Base-by-base conservation (phyloP, 2,888 invertebrate species). In the Siphonodentalium dalli region DNA sequence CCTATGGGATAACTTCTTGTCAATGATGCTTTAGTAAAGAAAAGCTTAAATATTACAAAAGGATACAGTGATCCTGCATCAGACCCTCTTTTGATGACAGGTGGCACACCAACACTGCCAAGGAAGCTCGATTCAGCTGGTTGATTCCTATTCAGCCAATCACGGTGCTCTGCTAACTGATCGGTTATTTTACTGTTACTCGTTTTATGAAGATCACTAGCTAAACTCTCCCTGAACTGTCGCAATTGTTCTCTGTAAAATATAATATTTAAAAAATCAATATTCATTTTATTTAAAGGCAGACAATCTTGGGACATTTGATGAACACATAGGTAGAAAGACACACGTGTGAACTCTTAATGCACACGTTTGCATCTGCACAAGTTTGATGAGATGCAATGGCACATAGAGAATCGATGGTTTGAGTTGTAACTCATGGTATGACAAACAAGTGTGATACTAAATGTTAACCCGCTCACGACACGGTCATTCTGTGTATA, bases 51-150 rank as follows among this genome's bases (percentile, higher is more conserved):
- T n/a, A n/a, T n/a, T n/a, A n/a, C n/a, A n/a, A 43, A 74, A 74
- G 71, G 74, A 74, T 74, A 74, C 74, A 71, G 54, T 39, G 74
- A 72, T 45, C 64, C 69, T 2, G 67, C 60, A 39, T 74, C 73
- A 13, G 71, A 71, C 1, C 54, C 64, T n/a, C n/a, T n/a, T n/a
- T n/a, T n/a, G n/a, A n/a, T n/a, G n/a, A n/a, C n/a, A 3, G 61
- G 43, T 0, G 55, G 63, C 5, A 59, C 52, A 28, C 55, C 62
- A 3, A 65, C 47, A 39, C 41, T 58, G 3, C 65, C 65, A 1
- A 59, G 56, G 13, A 66, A 63, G 37, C 68, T 66, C 53, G 66
- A 68, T 24, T 65, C 43, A 27, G 67, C 68, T 24, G 68, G 67
- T 34, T 68, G 68, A 46, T 72, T 72, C 38, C 63, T 66, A 24